Evolutionary conservation across 2,888 invertebrate genomes (phyloP), one percentile per base, ranked within the genome.

Genomic region (Acanthosepion lycidas): DNA sequence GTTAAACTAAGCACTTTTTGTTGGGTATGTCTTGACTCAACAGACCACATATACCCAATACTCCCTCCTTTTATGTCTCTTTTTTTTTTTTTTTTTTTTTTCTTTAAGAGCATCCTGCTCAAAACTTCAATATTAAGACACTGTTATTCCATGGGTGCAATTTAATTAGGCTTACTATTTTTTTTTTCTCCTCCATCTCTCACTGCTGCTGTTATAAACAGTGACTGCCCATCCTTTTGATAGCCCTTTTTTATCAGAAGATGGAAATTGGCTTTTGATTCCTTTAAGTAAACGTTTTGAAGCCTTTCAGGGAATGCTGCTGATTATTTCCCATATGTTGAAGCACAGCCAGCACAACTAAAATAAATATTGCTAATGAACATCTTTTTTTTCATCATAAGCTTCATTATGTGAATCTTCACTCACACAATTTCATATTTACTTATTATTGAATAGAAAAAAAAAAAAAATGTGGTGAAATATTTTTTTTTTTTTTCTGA

Each of bases 291-390:
- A 78, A 78, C 78, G 28, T 78, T 64, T 64, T 64, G 64, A 78
- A 78, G n/a, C 28, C 78, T 78, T 78, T 64, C 64, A 64, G 64
- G 2, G 4, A n/a, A 28, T 78, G n/a, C 78, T 78, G n/a, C n/a
- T 78, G n/a, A 78, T 78, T 78, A 78, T 78, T 78, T n/a, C 33
- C n/a, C 78, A 78, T 78, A n/a, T 78, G 78, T 78, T 78, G 78
- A 78, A 8, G 28, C n/a, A n/a, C 5, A 15, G 1, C 9, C 78
- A 78, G 33, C n/a, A 33, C 78, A 78, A 78, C 23, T 59, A 23
- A 26, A 78, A 78, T 33, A 33, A 78, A 78, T n/a, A 78, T 78
- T n/a, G n/a, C 64, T 64, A 26, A 64, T 64, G 64, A 23, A 64
- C 26, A 64, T 64, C 28, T 64, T 64, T 64, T 12, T 8, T 8